Conservation (phyloP, 2,797 vertebrate genomes). For the Siniperca scherzeri region DNA sequence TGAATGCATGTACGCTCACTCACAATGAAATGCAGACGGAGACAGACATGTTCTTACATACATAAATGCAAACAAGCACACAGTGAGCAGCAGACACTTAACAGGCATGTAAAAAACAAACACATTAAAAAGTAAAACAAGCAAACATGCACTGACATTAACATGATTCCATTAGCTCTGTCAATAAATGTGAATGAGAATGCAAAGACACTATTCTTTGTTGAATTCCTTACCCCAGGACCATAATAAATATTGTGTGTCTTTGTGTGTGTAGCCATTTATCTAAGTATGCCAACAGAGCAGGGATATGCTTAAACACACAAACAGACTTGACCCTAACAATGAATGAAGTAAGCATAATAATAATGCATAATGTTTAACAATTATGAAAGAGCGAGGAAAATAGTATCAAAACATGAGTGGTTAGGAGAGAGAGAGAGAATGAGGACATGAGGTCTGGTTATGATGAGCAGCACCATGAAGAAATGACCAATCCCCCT, state of each 20-base stretch:
- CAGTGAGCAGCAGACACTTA: slow-evolving; percentile 20
- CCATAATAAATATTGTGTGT: slow-evolving; percentile 2
- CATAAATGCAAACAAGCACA: slow-evolving; percentile 30
- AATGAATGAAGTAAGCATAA: slow-evolving; percentile 11
- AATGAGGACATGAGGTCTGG: slow-evolving; percentile 35
- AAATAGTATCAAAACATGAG: slow-evolving; percentile 26
- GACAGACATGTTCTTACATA: slow-evolving; percentile 30
- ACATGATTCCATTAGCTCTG: slow-evolving; percentile 42
- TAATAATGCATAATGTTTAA: slow-evolving; percentile 5
- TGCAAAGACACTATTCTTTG: not conserved
- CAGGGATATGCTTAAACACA: slow-evolving; percentile 28
- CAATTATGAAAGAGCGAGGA: slow-evolving; percentile 6
- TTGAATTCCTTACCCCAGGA: not conserved
- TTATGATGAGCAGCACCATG: not conserved
- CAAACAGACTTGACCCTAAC: slow-evolving; percentile 14
- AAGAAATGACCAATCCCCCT: slow-evolving; percentile 33
- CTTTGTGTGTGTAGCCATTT: slow-evolving; percentile 9
- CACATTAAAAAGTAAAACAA: slow-evolving; percentile 21
- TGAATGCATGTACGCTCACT: slow-evolving; percentile 29
- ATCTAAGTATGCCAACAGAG: slow-evolving; percentile 2
- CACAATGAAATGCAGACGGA: slow-evolving; percentile 54
- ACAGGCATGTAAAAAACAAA: slow-evolving; percentile 14
- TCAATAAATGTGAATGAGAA: slow-evolving; percentile 36
- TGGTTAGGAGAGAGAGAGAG: slow-evolving; percentile 17
- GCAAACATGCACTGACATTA: slow-evolving; percentile 27